Percentiles rank a stretch among this genome's conserved stretches.
These are phyloP conservation scores for Lamprotornis superbus DNA, from an alignment of 2,113 vertebrate species.

Conservation along the genomic window DNA sequence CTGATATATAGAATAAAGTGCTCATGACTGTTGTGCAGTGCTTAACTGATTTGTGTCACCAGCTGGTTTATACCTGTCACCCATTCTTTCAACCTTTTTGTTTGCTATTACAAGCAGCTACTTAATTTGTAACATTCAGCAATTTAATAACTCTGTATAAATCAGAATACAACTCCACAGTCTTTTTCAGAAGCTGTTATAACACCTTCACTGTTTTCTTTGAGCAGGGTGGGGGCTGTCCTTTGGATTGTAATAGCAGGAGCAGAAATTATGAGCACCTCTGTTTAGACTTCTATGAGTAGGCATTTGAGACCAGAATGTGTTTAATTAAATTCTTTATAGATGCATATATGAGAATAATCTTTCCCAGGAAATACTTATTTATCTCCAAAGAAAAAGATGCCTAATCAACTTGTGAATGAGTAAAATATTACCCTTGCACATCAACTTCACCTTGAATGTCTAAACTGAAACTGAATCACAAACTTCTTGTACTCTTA, in stretches of 20 bases:
- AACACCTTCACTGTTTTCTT: background rate
- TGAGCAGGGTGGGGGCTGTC: fast-evolving
- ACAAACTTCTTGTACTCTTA: background rate
- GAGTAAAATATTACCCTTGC: background rate
- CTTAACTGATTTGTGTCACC: background rate
- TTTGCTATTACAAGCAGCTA: background rate
- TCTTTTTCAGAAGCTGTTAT: background rate
- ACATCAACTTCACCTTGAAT: background rate
- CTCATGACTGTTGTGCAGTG: background rate
- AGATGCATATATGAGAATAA: background rate
- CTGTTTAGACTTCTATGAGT: background rate
- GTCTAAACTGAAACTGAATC: background rate
- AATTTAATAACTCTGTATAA: background rate
- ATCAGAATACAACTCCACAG: background rate
- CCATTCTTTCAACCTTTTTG: background rate
- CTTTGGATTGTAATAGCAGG: background rate
- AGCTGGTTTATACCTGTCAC: background rate
- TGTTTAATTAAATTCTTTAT: background rate
- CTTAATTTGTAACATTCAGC: background rate
- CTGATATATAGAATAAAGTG: background rate
- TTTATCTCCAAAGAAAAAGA: background rate
- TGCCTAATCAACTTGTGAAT: background rate
- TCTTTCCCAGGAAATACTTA: background rate
- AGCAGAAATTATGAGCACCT: background rate
- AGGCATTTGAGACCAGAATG: background rate